Evolutionary conservation across 92 coral and sea anemone species (phyloP), one percentile per base, ranked within the genome.

Genomic region (Diadumene lineata): DNA sequence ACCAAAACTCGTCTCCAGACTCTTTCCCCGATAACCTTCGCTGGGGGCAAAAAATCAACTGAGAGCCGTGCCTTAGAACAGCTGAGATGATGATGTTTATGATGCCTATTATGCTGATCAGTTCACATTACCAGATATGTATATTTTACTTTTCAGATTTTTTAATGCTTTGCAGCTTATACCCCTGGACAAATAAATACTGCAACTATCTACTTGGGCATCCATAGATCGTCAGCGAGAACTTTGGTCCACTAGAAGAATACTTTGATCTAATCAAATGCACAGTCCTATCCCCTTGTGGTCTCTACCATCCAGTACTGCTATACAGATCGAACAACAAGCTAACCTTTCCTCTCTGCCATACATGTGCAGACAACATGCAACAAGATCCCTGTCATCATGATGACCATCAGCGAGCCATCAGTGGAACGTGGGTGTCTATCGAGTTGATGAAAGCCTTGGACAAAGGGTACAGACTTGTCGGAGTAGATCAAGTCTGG

Each of bases 231-330:
- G 68, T 81, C 62, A 81, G 82, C 25, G 74, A 76, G 23, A 64
- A 80, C 56, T 81, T 76, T 68, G 34, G 75, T 38, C 68, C 75
- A 29, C 17, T 85, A 43, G 60, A 64, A 64, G 65, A 34, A 18
- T 85, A 78, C 60, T 85, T 74, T 50, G 93, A 87, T 0, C 31
- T 84, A 44, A 58, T 75, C 31, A 84, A 88, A 34, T 80, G 86
- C 56, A 67, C 74, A 0, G 81, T 88, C 55, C 62, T 84, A 13
- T 84, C 89, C 0, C 89, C 89, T 0, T 88, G 15, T 6, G 62
- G 16, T 32, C 56, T 76, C 55, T 78, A 68, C 67, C 84, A 83
- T 63, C 83, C 84, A 0, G 53, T 83, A 0, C 68, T 88, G 0
- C 93, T 89, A 21, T 67, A 62, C 38, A 23, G 33, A 7, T 31